Base-by-base conservation (phyloP, 2,888 invertebrate species). In the Polydrusus pterygomalis region DNA sequence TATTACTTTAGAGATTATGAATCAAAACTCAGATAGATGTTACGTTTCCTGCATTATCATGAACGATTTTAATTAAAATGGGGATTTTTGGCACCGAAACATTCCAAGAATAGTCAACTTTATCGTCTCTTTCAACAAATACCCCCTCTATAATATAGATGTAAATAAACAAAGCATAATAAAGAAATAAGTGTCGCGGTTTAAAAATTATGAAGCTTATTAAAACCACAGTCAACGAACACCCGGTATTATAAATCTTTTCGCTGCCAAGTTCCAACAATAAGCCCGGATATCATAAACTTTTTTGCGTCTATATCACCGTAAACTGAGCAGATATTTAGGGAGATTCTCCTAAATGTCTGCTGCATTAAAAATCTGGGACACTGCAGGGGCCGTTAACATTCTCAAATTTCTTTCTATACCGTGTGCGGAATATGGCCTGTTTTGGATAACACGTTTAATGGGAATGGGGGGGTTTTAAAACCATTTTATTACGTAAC, bases 291-390 rank as follows among this genome's bases (percentile, higher is more conserved):
- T 76, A 76, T 69, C 72, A 72, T 76, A 71, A 76, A 76, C 67
- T 75, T 74, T 74, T 74, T 75, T 75, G 75, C 75, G 71, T 75
- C 71, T 75, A 75, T 75, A 75, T 75, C 75, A 75, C 75, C 70
- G 65, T 70, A 75, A 75, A 75, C 75, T 75, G 75, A 70, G 70
- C 74, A 74, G 70, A 75, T 75, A 75, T 75, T 75, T 75, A 75
- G 64, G 70, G 70, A 65, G 70, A 58, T 15, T 70, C 60, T 70
- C 70, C 64, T 75, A 65, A 75, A 75, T 75, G 70, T 75, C 70
- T 64, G 75, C 65, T 70, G 70, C 65, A 64, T 75, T 70, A 65
- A 75, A 75, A 74, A 69, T 74, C 75, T 64, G 70, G 70, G 73
- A 68, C 73, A 74, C 62, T 74, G n/a, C n/a, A n/a, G 60, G 67